phyloP scores from a whole-genome alignment of 2,113 vertebrate species.

The Osmerus eperlanus region DNA sequence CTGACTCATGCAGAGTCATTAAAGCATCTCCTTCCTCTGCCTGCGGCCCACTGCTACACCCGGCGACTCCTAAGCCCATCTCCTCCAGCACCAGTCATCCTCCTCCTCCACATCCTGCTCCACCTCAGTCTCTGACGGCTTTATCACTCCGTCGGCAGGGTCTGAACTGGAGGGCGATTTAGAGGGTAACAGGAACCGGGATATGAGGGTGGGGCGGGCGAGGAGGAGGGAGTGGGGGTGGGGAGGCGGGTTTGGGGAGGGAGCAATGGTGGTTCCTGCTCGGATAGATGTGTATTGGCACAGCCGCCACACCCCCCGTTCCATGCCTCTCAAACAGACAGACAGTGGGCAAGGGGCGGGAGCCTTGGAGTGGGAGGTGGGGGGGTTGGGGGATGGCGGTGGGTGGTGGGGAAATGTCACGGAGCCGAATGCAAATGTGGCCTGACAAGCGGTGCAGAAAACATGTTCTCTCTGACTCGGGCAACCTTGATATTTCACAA shows the following conservation, averaged over 20 bases:
- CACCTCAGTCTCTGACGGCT: too few species aligned
- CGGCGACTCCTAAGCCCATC: too few species aligned
- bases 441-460: constrained; percentile 71
- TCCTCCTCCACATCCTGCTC: too few species aligned
- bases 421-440: constrained; percentile 61
- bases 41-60: too few species aligned
- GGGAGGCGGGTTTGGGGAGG: neutral
- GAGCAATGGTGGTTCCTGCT: constrained; percentile 31
- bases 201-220: neutral
- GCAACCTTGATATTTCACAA: constrained; percentile 77
- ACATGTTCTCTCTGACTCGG: constrained; percentile 66
- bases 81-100: too few species aligned
- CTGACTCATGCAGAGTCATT: constrained; percentile 49
- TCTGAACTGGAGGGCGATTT: too few species aligned
- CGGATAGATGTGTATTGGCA: constrained; percentile 55
- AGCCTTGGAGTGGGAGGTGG: constrained; percentile 13
- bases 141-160: too few species aligned
- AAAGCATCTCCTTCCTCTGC: constrained; percentile 17
- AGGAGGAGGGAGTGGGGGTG: constrained; percentile 11
- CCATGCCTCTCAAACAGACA: too few species aligned
- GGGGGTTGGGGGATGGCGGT: constrained; percentile 17
- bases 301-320: constrained; percentile 14
- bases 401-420: constrained; percentile 62
- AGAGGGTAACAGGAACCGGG: neutral
- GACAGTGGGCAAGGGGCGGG: constrained; percentile 31